phyloP scores from a whole-genome alignment of 2,113 vertebrate genomes.

The Caranx melampygus region DNA sequence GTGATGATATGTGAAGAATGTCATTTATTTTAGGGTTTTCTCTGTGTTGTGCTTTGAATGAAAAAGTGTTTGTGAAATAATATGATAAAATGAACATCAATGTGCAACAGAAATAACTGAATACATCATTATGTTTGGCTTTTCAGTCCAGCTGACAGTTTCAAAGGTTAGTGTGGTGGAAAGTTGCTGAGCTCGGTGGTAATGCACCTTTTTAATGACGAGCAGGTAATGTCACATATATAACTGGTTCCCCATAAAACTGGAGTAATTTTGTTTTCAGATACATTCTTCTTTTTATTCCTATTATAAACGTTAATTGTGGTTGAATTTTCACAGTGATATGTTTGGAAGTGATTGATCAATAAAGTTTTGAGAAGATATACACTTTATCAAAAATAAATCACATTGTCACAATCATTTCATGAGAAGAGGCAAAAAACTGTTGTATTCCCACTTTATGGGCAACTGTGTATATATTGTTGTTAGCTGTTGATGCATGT shows the following conservation, averaged over 20 bases:
- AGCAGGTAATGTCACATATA: background rate
- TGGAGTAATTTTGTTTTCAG: too few relatives aligned
- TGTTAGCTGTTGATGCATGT: background rate
- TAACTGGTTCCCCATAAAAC: too few relatives aligned
- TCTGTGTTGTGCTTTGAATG: background rate
- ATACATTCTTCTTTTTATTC: too few relatives aligned
- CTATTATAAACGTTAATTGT: too few relatives aligned
- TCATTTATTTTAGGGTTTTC: background rate
- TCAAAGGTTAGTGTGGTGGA: background rate
- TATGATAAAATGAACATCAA: constrained; percentile 1
- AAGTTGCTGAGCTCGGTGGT: background rate
- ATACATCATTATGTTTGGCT: background rate
- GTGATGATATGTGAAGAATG: background rate
- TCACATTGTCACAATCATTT: too few relatives aligned
- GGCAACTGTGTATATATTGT: too few relatives aligned
- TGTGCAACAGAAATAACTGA: background rate
- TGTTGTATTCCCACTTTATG: too few relatives aligned
- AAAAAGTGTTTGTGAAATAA: constrained; percentile 14
- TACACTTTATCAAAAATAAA: too few relatives aligned
- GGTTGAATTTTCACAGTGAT: too few relatives aligned
- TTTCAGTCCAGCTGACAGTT: background rate
- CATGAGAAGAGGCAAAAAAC: too few relatives aligned
- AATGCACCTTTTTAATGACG: background rate
- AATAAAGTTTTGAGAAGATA: too few relatives aligned
- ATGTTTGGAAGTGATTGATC: too few relatives aligned